Percentiles rank a stretch among this genome's conserved stretches.
Conservation (phyloP, 2,888 invertebrate genomes). For the Eledona agricola region DNA sequence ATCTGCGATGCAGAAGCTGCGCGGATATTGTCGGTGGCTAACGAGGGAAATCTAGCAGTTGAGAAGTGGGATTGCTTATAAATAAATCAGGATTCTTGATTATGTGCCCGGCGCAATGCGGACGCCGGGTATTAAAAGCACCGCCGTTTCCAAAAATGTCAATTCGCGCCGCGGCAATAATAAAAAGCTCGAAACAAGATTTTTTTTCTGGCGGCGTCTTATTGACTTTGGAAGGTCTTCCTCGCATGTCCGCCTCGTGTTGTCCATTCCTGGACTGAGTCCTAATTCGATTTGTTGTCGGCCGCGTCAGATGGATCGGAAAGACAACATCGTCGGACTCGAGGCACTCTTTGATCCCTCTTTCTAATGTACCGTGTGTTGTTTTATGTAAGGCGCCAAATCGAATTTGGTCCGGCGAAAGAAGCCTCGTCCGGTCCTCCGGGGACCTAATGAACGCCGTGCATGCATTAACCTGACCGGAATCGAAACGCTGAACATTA, state of each 20-base stretch:
- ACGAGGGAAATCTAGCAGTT: conserved; percentile 50
- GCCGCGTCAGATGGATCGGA: conserved; percentile 58
- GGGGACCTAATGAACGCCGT: no score
- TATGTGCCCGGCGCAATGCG: conserved; percentile 36
- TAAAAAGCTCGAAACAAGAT: conserved; percentile 12
- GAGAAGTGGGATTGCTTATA: conserved; percentile 49
- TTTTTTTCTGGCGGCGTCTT: conserved; percentile 20
- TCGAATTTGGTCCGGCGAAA: conserved; percentile 55
- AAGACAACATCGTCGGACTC: conserved; percentile 56
- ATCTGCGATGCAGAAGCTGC: conserved; percentile 34
- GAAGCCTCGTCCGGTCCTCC: no score
- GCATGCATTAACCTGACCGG: no score
- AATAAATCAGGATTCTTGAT: conserved; percentile 51
- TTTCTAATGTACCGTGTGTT: conserved; percentile 55
- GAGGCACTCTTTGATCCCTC: conserved; percentile 54
- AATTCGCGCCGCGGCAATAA: no score
- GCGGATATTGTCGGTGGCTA: conserved; percentile 33
- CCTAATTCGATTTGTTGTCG: conserved; percentile 58
- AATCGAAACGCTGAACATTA: no score
- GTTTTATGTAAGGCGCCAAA: conserved; percentile 56
- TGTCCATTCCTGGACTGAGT: conserved; percentile 51
- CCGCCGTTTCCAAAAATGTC: conserved; percentile 8
- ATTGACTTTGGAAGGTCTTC: conserved; percentile 39
- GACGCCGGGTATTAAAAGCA: conserved; percentile 17
- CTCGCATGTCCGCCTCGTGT: conserved; percentile 45